A percentile compares a stretch with the other conserved stretches of the same genome.
phyloP scores from a whole-genome alignment of 2,797 vertebrate genomes.

The Pelodytes ibericus region DNA sequence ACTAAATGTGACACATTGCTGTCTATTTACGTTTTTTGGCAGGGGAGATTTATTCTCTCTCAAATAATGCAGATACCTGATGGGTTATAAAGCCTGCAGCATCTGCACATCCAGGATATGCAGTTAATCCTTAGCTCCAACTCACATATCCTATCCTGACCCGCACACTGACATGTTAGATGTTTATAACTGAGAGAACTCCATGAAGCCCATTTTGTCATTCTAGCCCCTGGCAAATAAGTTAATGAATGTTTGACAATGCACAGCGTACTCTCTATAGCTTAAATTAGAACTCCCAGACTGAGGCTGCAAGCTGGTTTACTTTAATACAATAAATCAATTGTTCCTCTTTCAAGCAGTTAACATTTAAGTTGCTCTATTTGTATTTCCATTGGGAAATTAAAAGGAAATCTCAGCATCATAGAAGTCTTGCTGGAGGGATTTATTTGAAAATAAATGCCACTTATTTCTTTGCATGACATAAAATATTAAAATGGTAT shows the following conservation, averaged over 20 bases:
- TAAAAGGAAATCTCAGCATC: conserved; percentile 26
- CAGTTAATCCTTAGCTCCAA: conserved; percentile 7
- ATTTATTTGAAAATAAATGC: conserved; percentile 8
- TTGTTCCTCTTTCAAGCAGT: conserved; percentile 45
- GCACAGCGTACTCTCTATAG: conserved; percentile 17
- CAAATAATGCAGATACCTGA: conserved; percentile 4
- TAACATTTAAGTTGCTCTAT: conserved; percentile 35
- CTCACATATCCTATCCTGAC: conserved; percentile 1
- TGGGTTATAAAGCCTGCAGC: background rate
- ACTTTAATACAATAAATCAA: conserved; percentile 50
- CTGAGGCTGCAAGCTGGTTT: conserved; percentile 31
- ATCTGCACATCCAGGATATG: background rate
- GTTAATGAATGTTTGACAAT: conserved; percentile 49
- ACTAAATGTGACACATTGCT: no score
- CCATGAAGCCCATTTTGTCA: conserved; percentile 3
- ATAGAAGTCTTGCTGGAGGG: conserved; percentile 9
- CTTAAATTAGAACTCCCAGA: conserved; percentile 36
- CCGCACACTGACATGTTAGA: background rate
- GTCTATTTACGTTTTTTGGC: background rate
- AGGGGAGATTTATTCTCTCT: background rate
- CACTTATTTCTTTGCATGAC: background rate
- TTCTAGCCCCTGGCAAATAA: conserved; percentile 39
- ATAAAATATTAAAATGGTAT: conserved; percentile 21
- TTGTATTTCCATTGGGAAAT: conserved; percentile 49
- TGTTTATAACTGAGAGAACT: conserved; percentile 26